Conservation (phyloP, 2,797 vertebrate genomes). For the Melanotaenia trifasciata region DNA sequence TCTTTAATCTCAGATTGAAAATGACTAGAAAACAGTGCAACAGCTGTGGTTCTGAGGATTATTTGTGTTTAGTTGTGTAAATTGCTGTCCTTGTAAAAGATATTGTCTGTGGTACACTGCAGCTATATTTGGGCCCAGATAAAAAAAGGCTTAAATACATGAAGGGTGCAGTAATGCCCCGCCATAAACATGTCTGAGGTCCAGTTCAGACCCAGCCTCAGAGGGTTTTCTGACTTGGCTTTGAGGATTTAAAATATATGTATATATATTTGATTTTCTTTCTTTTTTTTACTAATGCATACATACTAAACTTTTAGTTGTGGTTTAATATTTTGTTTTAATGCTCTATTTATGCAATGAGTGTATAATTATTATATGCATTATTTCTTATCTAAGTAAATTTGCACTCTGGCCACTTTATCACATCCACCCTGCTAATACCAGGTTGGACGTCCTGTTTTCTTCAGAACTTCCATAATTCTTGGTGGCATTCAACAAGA, state of each 20-base stretch:
- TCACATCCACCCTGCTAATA: no score
- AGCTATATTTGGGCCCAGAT: slow-evolving; percentile 34
- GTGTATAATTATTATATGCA: neutral
- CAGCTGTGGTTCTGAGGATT: slow-evolving; percentile 12
- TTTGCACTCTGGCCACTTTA: no score
- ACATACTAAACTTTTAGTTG: neutral
- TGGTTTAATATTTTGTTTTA: neutral
- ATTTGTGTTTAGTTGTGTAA: neutral
- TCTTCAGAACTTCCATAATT: no score
- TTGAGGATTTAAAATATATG: neutral
- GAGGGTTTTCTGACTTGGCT: neutral
- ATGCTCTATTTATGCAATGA: neutral
- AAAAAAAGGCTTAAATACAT: neutral
- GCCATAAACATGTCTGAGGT: slow-evolving; percentile 30
- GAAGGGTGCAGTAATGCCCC: slow-evolving; percentile 12
- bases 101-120: slow-evolving; percentile 3
- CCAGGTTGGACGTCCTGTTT: no score
- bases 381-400: rapidly evolving
- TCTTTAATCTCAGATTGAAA: neutral
- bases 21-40: neutral
- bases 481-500: no score
- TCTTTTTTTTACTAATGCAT: neutral
- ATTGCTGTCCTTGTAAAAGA: slow-evolving; percentile 28
- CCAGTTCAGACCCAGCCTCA: neutral
- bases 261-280: neutral